Evolutionary conservation across 1,140 invertebrate species (phyloP), one percentile per base, ranked within the genome.

Genomic region (Cherax destructor): DNA sequence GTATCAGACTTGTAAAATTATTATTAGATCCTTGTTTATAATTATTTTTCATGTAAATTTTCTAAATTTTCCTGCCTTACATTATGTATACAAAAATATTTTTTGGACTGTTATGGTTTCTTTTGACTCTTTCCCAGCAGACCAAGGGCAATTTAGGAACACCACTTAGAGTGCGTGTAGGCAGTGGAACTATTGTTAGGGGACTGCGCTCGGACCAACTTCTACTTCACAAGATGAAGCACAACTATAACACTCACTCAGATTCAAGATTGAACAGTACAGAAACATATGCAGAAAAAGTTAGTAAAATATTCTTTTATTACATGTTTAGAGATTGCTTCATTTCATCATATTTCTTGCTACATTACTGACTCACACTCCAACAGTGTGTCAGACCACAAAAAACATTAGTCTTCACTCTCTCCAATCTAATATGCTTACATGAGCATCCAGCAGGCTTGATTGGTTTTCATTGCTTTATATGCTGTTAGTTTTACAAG

Each of bases 91-190:
- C n/a, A 61, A 4, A 9, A 24, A 61, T 65, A 9, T 65, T 59
- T 3, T n/a, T 56, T 56, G 52, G 6, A 56, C 6, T 56, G 52
- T 84, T 72, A 7, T 72, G 24, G 18, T 47, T 69, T 69, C 41
- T 85, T 72, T 47, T 74, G 16, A 56, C 52, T 81, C 7, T 6
- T 56, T 81, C 56, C 49, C 79, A 80, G 65, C 83, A 85, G 83
- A 85, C 83, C 30, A 85, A 50, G 13, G 83, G 83, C 18, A 85
- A 85, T n/a, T 65, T 85, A 65, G 83, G 83, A 72, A 72, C 83
- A 69, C 83, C 83, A 30, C 49, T 85, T 1, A 74, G 49, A 85
- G 83, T 85, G 61, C 83, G 83, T 52, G 83, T 85, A 21, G 83
- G 83, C 47, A 85, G 49, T 24, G 83, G 83, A 72, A 85, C 83